A percentile compares a stretch with the other conserved stretches of the same genome.
These are phyloP conservation scores for Champsocephalus esox DNA, from an alignment of 2,797 vertebrate species.

Conservation along the genomic window DNA sequence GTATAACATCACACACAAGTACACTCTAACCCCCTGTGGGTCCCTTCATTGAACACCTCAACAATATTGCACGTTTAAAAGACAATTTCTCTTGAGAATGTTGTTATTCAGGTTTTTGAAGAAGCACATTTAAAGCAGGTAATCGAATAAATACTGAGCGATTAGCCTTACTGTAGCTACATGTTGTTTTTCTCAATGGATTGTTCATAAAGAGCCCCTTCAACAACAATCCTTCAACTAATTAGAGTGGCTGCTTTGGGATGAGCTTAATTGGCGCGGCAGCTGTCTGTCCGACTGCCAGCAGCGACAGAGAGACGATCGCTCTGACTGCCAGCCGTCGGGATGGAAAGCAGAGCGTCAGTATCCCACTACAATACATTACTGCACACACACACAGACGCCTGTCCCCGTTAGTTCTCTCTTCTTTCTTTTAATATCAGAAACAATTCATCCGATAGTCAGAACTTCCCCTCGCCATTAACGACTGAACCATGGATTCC, in stretches of 20 bases:
- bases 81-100: not conserved
- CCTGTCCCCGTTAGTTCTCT: slow-evolving; percentile 21
- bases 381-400: slow-evolving; percentile 21
- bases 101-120: slow-evolving; percentile 22
- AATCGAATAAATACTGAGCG: slow-evolving; percentile 44
- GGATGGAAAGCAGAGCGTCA: slow-evolving; percentile 64
- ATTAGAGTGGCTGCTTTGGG: slow-evolving; percentile 62
- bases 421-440: not conserved
- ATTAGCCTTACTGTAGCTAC: slow-evolving; percentile 47
- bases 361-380: slow-evolving; percentile 48
- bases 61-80: not conserved
- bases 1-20: no score
- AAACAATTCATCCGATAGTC: slow-evolving; percentile 17
- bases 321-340: slow-evolving; percentile 60
- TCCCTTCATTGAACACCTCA: no score
- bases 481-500: slow-evolving; percentile 5
- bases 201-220: slow-evolving; percentile 46
- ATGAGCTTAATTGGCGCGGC: slow-evolving; percentile 62
- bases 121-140: not conserved
- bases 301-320: slow-evolving; percentile 59
- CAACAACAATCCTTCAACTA: slow-evolving; percentile 61
- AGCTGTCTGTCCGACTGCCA: slow-evolving; percentile 73
- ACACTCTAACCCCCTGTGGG: no score
- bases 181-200: slow-evolving; percentile 59
- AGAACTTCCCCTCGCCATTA: slow-evolving; percentile 41